phyloP scores from a whole-genome alignment of 2,797 vertebrate genomes.

The Todus mexicanus region DNA sequence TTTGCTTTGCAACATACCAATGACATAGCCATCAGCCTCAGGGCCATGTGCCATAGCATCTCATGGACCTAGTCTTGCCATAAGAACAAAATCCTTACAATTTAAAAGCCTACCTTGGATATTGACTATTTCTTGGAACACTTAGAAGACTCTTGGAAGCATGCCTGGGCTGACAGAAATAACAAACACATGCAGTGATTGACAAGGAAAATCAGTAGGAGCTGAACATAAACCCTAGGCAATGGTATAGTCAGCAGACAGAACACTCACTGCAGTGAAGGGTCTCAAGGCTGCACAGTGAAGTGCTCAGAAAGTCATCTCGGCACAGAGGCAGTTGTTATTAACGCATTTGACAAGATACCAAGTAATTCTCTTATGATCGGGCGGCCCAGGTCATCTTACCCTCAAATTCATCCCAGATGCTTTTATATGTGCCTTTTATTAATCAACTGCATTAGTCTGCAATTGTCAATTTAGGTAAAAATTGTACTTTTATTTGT shows the following conservation, averaged over 20 bases:
- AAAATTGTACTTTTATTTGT: neutral
- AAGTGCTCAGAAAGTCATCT: neutral
- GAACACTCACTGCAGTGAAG: neutral
- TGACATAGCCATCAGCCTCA: neutral
- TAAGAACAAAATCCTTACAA: neutral
- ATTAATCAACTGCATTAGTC: neutral
- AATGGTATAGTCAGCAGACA: neutral
- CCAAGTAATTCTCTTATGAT: neutral
- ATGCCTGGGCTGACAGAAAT: conserved; percentile 13
- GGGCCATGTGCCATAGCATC: neutral
- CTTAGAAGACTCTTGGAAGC: conserved; percentile 5
- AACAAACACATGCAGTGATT: neutral
- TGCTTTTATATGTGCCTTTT: neutral
- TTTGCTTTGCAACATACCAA: neutral
- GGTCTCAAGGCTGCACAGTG: neutral
- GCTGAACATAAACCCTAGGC: neutral
- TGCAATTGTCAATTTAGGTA: neutral
- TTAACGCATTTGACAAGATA: neutral
- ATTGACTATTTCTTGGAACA: neutral
- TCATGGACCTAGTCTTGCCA: neutral
- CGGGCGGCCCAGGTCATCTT: neutral
- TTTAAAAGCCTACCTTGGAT: neutral
- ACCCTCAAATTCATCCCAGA: neutral
- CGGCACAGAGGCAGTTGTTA: neutral
- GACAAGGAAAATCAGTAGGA: conserved; percentile 23